Evolutionary conservation across 2,113 vertebrate genomes (phyloP).

Genomic region (Petromus typicus): DNA sequence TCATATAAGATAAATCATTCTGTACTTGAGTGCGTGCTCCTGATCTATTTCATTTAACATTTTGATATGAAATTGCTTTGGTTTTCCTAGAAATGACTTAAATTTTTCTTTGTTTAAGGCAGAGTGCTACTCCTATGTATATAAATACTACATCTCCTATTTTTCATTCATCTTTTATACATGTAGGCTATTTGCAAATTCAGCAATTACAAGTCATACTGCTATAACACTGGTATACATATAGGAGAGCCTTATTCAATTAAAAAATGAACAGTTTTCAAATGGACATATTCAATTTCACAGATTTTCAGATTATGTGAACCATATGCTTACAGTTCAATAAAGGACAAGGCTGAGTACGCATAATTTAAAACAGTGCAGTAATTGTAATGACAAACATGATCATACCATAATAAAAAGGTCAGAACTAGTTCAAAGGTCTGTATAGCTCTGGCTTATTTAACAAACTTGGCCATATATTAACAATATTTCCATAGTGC

Average conservation of each 20-base stretch:
- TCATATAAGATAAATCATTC: background rate
- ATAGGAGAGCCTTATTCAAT: no score
- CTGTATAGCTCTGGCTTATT: background rate
- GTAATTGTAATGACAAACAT: background rate
- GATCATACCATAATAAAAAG: background rate
- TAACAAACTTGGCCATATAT: background rate
- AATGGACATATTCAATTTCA: background rate
- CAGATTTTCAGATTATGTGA: background rate
- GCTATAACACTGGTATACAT: background rate
- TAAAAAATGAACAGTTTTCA: background rate
- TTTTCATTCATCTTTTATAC: background rate
- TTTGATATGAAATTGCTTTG: background rate
- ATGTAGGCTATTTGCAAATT: background rate
- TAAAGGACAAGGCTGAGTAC: background rate
- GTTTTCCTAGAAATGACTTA: background rate
- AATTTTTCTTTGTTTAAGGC: background rate
- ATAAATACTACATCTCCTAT: background rate
- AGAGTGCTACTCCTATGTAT: background rate
- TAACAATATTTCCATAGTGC: background rate
- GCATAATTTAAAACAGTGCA: background rate
- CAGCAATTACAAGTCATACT: background rate
- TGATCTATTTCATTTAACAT: background rate
- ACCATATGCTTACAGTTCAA: background rate
- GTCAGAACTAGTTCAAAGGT: background rate
- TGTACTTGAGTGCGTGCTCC: background rate